Base-by-base conservation (phyloP, 2,797 vertebrate genomes). In the Poecilia wingei region DNA sequence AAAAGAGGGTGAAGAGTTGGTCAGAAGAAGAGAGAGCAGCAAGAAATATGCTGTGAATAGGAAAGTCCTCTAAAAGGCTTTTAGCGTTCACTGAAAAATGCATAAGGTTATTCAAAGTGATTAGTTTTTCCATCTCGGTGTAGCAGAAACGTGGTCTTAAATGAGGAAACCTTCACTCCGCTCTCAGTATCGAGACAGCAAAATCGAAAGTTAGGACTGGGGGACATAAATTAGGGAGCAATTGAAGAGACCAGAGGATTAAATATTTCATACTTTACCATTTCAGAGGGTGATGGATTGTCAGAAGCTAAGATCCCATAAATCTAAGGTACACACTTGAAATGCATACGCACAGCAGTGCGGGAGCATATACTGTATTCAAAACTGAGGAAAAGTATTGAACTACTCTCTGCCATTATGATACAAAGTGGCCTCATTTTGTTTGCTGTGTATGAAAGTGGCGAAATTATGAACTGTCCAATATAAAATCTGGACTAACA, bases 81-180 rank as follows among this genome's bases (percentile, higher is more conserved):
- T 91, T 74, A 89, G 82, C 74, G 45, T 6, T 75, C 78, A 84
- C 79, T 87, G 80, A 89, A 91, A 92, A 91, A 90, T 87, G 74
- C 89, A 91, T 92, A 82, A 87, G 82, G 66, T 69, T 84, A 85
- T 84, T 86, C 53, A 72, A 75, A 89, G 78, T 73, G 75, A 89
- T 91, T 86, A 12, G 70, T 79, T 88, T 85, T 88, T 86, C 83
- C 78, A 75, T 74, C 68, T 59, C 80, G 20, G 20, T 25, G 16
- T 36, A 46, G 46, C 64, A 75, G 72, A 85, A 76, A 86, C 81
- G 83, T 76, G 41, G 45, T 4, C 76, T 55, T 39, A 64, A 80
- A 83, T 75, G 69, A 86, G 45, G 82, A 85, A 85, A 83, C 69
- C 70, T 84, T 78, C 57, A 61, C 70, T 78, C 66, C 68, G 53